Evolutionary conservation across 2,888 invertebrate species (phyloP).

Genomic region (Liodrosophila aerea): DNA sequence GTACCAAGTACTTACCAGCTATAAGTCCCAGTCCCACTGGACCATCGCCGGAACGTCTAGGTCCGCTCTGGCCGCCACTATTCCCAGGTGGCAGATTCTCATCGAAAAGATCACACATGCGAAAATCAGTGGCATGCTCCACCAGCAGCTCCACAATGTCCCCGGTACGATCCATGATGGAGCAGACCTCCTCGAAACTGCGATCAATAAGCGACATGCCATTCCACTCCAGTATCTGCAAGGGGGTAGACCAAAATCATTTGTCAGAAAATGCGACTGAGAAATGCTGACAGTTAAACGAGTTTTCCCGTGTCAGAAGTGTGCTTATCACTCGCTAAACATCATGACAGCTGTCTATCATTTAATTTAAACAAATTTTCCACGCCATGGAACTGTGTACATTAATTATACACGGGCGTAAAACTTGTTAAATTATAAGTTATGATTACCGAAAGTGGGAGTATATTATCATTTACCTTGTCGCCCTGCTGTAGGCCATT

Average conservation of each 20-base stretch:
- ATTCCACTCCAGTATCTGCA: slow-evolving; percentile 94
- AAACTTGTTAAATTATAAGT: no score
- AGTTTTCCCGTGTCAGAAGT: slow-evolving; percentile 21
- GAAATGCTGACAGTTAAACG: slow-evolving; percentile 21
- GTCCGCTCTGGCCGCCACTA: slow-evolving; percentile 80
- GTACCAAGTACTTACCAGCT: slow-evolving; percentile 78
- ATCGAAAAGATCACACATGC: slow-evolving; percentile 88
- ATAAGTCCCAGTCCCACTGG: slow-evolving; percentile 81
- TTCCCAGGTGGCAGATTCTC: slow-evolving; percentile 86
- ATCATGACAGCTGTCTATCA: slow-evolving; percentile 41
- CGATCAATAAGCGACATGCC: slow-evolving; percentile 94
- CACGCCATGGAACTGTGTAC: not conserved
- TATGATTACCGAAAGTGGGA: no score
- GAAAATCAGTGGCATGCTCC: slow-evolving; percentile 90
- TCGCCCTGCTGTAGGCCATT: slow-evolving; percentile 94
- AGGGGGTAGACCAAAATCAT: not conserved
- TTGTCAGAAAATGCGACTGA: slow-evolving; percentile 24
- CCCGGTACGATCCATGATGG: slow-evolving; percentile 93
- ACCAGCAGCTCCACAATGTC: slow-evolving; percentile 93
- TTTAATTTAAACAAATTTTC: slow-evolving; percentile 6
- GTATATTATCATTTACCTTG: slow-evolving; percentile 85
- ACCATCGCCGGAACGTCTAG: slow-evolving; percentile 82
- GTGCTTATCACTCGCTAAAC: slow-evolving; percentile 21
- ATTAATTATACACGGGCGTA: not conserved
- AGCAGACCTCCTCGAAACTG: slow-evolving; percentile 96